phyloP scores from a whole-genome alignment of 2,113 vertebrate genomes.

The Oncorhynchus nerka region DNA sequence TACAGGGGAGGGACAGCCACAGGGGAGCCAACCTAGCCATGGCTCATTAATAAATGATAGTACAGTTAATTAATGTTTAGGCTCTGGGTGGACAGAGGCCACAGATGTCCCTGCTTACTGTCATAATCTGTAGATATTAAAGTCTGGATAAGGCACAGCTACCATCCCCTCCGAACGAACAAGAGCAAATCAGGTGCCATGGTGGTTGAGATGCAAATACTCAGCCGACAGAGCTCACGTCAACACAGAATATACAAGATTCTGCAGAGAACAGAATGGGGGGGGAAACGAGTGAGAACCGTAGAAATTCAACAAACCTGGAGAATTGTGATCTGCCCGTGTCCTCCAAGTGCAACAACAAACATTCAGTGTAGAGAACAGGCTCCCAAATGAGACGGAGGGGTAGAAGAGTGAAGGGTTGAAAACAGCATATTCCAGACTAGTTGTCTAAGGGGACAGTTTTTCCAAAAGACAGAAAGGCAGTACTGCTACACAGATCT shows the following conservation, averaged over 20 bases:
- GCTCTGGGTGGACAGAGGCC: neutral
- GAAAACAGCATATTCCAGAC: constrained; percentile 29
- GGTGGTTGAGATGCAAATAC: constrained; percentile 20
- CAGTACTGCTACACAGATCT: constrained; percentile 36
- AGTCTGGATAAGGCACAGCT: neutral
- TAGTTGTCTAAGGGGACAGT: neutral
- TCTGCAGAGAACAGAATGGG: constrained; percentile 24
- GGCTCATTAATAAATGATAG: no score
- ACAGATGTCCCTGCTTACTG: neutral
- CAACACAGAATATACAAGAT: constrained; percentile 36
- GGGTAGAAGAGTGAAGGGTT: constrained; percentile 37
- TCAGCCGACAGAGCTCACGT: constrained; percentile 19
- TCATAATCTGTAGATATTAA: constrained; percentile 20
- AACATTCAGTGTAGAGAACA: constrained; percentile 56
- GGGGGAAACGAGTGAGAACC: constrained; percentile 39
- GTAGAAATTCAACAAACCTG: neutral
- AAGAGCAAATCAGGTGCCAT: constrained; percentile 9
- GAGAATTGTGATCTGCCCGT: constrained; percentile 32
- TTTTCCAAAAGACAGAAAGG: constrained; percentile 2
- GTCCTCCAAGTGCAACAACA: constrained; percentile 57
- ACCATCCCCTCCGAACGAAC: constrained; percentile 10
- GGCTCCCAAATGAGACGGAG: constrained; percentile 42
- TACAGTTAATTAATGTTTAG: neutral
- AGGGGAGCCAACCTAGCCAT: neutral
- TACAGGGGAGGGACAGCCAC: constrained; percentile 8